Evolutionary conservation across 2,888 invertebrate species (phyloP).

Genomic region (Alloplasta piceator): DNA sequence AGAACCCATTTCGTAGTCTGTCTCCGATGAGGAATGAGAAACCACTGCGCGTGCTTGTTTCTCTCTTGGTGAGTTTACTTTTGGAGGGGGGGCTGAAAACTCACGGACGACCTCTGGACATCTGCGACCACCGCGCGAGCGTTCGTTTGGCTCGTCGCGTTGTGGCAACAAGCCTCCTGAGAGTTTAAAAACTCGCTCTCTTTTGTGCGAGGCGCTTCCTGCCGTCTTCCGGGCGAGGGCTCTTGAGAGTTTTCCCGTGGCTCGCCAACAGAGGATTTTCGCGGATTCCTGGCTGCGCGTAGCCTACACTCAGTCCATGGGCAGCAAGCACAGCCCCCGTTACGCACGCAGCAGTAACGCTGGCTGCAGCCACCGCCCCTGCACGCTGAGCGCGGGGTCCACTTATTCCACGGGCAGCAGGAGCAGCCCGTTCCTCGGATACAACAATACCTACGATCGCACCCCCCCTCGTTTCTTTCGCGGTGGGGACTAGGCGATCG

Average conservation of each 20-base stretch:
- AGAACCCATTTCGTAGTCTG: no score
- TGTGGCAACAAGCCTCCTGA: neutral
- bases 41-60: no score
- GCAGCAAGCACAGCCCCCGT: neutral
- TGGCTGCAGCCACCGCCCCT: neutral
- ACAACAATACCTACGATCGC: conserved; percentile 17
- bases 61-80: no score
- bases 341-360: neutral
- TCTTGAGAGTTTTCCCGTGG: neutral
- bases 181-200: conserved; percentile 14
- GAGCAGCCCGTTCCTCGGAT: neutral
- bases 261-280: neutral
- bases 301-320: neutral
- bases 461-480: neutral
- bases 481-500: neutral
- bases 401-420: conserved; percentile 2
- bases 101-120: no score
- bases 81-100: no score
- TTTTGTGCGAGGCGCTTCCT: neutral
- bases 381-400: neutral
- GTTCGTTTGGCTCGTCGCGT: neutral
- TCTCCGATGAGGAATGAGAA: no score
- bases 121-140: no score
- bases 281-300: neutral
- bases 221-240: no score